Evolutionary conservation across 1,140 invertebrate genomes (phyloP), one percentile per base, ranked within the genome.

Genomic region (Orussus abietinus): DNA sequence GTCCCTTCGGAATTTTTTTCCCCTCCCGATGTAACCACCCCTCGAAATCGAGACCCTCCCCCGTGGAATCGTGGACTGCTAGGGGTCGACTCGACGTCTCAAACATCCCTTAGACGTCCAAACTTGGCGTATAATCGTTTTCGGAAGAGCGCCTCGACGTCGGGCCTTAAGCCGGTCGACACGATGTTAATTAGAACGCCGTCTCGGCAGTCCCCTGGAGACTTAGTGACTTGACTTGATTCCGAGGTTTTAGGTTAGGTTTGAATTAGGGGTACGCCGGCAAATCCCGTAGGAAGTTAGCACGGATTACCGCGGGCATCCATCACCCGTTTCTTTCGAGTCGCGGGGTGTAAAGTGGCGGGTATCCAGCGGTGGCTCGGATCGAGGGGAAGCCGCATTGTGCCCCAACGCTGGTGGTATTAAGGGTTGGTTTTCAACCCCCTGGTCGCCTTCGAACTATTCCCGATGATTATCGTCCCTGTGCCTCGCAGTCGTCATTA

Each of bases 201-300:
- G 57, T 57, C 47, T 59, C 51, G 31, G 31, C n/a, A 46, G 31
- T 47, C 34, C 29, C 45, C 31, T 21, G 39, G 47, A 49, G 58
- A 63, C 56, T 63, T 55, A 57, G 55, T 48, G 59, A 62, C 50
- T 59, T 58, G 58, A 63, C 62, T 64, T 55, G 62, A 64, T 64
- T 64, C 56, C 56, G 50, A 62, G 56, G 57, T 62, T 64, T 62
- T 64, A 59, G 58, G 46, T 47, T 38, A 56, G 51, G 39, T 50
- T 53, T 47, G 52, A 61, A 62, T 53, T 51, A 49, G 55, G 50
- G 46, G 42, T 46, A 30, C 12, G 7, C 21, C 18, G 19, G 10
- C 53, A 62, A 64, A 64, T 63, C 62, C 54, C 54, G 52, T 37
- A 57, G 62, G 52, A 64, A 64, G 62, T 64, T 64, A 63, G 62